phyloP scores from a whole-genome alignment of 2,888 invertebrate genomes.

The Argynnis bischoffii region DNA sequence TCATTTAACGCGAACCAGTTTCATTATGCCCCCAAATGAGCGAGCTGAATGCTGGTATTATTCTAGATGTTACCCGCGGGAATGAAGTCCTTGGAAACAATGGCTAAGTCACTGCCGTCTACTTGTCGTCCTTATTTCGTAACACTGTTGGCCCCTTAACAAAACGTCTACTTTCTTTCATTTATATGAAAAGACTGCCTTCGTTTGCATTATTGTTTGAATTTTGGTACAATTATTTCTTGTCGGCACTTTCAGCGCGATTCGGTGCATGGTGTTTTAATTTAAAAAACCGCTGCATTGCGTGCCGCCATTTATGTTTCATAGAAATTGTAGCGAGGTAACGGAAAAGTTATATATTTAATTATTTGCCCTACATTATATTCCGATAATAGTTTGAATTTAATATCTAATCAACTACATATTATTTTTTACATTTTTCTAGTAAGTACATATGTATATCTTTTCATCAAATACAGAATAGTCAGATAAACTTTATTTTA shows the following conservation, averaged over 20 bases:
- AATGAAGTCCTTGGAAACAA: conserved; percentile 33
- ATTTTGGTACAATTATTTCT: not conserved
- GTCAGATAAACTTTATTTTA: too few relatives aligned
- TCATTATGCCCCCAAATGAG: conserved; percentile 36
- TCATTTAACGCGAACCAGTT: conserved; percentile 33
- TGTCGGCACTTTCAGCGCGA: not conserved
- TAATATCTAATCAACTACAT: too few relatives aligned
- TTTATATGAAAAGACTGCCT: not conserved
- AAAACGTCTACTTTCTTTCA: conserved; percentile 15
- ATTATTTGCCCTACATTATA: not conserved
- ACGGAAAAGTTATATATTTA: not conserved
- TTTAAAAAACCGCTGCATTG: conserved; percentile 14
- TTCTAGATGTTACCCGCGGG: conserved; percentile 31
- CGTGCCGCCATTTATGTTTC: not conserved
- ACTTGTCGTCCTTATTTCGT: conserved; percentile 20
- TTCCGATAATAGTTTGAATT: too few relatives aligned
- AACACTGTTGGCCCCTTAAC: conserved; percentile 11
- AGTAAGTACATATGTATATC: too few relatives aligned
- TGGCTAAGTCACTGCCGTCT: conserved; percentile 30
- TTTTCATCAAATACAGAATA: too few relatives aligned
- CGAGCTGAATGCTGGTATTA: conserved; percentile 31
- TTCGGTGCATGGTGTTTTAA: not conserved
- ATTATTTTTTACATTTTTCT: too few relatives aligned
- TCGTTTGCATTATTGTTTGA: conserved; percentile 2
- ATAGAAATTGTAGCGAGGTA: not conserved